Percentiles rank a stretch among this genome's conserved stretches.
phyloP scores from a whole-genome alignment of 1,140 invertebrate genomes.

The Sitobion miscanthi region DNA sequence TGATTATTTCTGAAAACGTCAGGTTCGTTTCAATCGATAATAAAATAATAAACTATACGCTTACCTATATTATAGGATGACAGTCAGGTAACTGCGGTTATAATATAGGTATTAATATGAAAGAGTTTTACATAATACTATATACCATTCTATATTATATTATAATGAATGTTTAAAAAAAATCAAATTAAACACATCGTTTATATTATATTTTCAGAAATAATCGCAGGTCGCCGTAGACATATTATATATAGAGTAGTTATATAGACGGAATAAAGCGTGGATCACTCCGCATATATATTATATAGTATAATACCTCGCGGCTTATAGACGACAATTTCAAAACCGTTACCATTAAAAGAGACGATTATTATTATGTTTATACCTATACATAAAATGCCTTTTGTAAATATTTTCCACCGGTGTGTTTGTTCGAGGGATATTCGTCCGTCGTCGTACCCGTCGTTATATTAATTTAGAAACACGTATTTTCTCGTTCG shows the following conservation, averaged over 20 bases:
- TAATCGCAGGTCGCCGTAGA: background rate
- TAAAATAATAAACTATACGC: background rate
- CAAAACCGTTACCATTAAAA: slow-evolving; percentile 1
- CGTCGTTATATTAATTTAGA: slow-evolving; percentile 10
- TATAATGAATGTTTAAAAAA: background rate
- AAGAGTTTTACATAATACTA: background rate
- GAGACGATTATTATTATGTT: background rate
- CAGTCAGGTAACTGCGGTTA: background rate
- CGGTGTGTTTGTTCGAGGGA: slow-evolving; percentile 27
- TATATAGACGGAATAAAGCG: background rate
- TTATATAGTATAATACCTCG: background rate
- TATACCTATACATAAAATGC: background rate
- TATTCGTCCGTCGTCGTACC: background rate
- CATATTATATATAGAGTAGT: background rate
- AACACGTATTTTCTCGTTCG: slow-evolving; percentile 19
- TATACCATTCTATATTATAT: background rate
- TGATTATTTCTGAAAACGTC: background rate
- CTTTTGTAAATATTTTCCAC: slow-evolving; percentile 26
- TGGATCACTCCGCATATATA: background rate
- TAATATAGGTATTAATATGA: background rate
- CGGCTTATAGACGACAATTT: background rate
- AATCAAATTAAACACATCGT: slow-evolving; percentile 2
- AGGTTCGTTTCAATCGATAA: background rate
- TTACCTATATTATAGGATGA: background rate
- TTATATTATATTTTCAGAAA: slow-evolving; percentile 18